Conservation (phyloP, 2,888 invertebrate species). For the Callyntrura guangdongensis region DNA sequence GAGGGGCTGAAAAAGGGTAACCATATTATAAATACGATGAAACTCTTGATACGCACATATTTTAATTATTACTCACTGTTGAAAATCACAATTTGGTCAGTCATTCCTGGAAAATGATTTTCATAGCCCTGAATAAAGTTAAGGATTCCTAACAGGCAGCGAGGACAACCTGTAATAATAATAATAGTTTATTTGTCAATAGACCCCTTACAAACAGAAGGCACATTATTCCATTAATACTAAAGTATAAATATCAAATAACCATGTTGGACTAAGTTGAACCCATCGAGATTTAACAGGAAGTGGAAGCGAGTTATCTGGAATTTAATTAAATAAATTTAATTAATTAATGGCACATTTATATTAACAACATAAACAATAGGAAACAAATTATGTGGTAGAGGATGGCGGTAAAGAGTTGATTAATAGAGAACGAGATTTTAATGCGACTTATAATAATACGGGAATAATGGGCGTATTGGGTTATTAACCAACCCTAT, state of each 20-base stretch:
- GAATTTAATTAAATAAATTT: neutral
- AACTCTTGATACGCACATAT: too few species aligned
- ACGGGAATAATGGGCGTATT: neutral
- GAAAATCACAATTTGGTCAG: conserved; percentile 58
- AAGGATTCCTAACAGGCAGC: conserved; percentile 54
- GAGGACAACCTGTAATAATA: conserved; percentile 60
- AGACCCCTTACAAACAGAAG: neutral
- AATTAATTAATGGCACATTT: too few species aligned
- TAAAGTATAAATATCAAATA: neutral
- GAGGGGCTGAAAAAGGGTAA: conserved; percentile 36
- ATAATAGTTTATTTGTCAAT: too few species aligned
- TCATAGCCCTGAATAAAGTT: conserved; percentile 59
- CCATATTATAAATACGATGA: too few species aligned
- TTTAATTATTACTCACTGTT: conserved; percentile 62
- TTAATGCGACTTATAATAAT: too few species aligned
- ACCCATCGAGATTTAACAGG: conserved; percentile 66
- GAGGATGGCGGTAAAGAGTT: too few species aligned
- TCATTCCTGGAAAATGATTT: conserved; percentile 64
- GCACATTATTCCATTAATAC: neutral
- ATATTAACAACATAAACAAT: too few species aligned
- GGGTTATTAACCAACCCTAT: neutral
- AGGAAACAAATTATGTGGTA: too few species aligned
- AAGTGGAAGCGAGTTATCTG: conserved; percentile 67
- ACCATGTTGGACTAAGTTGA: conserved; percentile 46
- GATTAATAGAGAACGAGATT: too few species aligned